Evolutionary conservation across 2,797 vertebrate species (phyloP), one percentile per base, ranked within the genome.

Genomic region (Merluccius polli): DNA sequence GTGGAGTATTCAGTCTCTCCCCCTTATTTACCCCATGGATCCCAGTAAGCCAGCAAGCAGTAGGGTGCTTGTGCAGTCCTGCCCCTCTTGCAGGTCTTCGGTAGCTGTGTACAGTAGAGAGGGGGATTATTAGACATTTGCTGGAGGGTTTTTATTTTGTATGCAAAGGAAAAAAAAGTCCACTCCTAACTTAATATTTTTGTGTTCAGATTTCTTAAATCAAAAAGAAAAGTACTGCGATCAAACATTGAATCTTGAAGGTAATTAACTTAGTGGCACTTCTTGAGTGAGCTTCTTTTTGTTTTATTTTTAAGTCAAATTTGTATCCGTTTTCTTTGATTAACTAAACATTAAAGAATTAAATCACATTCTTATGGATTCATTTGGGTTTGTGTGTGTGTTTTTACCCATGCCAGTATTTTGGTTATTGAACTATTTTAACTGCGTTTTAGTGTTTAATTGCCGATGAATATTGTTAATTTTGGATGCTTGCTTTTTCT

Each of bases 341-440:
- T 86, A 67, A 85, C 84, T 91, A 87, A 87, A 83, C 82, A 92
- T 91, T 92, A 92, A 92, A 92, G 84, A 82, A 88, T 87, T 90
- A 82, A 83, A 91, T 87, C 88, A 90, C 86, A 83, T 81, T 82
- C 65, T 77, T 80, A 79, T 86, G 78, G 85, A 83, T 72, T 91
- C 85, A 69, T 90, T 90, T 90, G 80, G 68, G 75, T 82, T 77
- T 79, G 83, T 86, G n/a, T 27, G 21, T 59, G 52, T 15, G 52
- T 59, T 59, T 52, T 52, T 13, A 52, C 18, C 18, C 7, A n/a
- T 59, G 48, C 16, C 44, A 1, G 44, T 59, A 59, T 59, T 59
- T 48, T n/a, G 21, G 15, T 59, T 52, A 52, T 52, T 52, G 5
- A 59, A n/a, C 21, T n/a, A 44, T 59, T 2, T 59, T 59, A 8